phyloP scores from a whole-genome alignment of 2,113 vertebrate species.

The Sorex fumeus region DNA sequence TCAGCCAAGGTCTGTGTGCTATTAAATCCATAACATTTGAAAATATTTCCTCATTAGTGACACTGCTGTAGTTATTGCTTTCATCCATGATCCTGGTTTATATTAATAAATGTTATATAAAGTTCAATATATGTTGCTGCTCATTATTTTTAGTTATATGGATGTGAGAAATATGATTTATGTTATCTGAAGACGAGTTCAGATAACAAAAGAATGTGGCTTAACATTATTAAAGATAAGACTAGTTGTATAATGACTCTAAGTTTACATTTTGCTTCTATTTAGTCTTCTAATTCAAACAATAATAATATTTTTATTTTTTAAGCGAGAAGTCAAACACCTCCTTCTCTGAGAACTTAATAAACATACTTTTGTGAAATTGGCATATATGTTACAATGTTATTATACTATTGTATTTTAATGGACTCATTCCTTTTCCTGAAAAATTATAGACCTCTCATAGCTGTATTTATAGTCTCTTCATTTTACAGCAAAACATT shows the following conservation, averaged over 20 bases:
- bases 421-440: conserved; percentile 47
- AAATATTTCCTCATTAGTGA: conserved; percentile 83
- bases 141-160: conserved; percentile 75
- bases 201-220: not conserved
- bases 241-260: not conserved
- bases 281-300: conserved; percentile 40
- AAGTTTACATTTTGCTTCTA: not conserved
- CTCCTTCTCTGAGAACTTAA: not conserved
- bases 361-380: conserved; percentile 6
- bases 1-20: conserved; percentile 77
- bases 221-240: conserved; percentile 39
- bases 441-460: conserved; percentile 38
- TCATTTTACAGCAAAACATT: conserved; percentile 42
- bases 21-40: conserved; percentile 80
- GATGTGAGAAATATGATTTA: conserved; percentile 56
- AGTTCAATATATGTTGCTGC: conserved; percentile 77
- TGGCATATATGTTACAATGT: not conserved
- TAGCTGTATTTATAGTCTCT: not conserved
- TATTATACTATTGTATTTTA: conserved; percentile 20
- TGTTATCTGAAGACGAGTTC: conserved; percentile 31
- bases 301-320: conserved; percentile 8
- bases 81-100: conserved; percentile 72
- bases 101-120: conserved; percentile 80
- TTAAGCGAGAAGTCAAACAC: not conserved
- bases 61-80: conserved; percentile 68